These are phyloP conservation scores for Allacma fusca DNA, from an alignment of 2,888 invertebrate genomes.

Conservation along the genomic window DNA sequence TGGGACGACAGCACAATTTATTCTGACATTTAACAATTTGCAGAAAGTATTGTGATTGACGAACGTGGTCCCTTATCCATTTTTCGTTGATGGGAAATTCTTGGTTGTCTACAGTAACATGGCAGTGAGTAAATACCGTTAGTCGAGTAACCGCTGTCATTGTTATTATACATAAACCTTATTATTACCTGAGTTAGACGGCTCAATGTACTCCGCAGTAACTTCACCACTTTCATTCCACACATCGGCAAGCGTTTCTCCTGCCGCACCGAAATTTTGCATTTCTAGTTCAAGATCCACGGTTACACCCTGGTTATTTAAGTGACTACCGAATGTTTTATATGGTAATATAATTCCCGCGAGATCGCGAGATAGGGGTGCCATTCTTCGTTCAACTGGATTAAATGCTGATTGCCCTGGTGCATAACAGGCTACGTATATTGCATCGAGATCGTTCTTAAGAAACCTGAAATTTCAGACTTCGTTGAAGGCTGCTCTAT, in stretches of 20 bases:
- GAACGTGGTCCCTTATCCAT: background rate
- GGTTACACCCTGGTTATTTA: conserved; percentile 44
- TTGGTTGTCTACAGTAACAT: no score
- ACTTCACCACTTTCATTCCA: conserved; percentile 36
- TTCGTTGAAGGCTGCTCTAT: conserved; percentile 58
- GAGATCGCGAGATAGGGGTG: conserved; percentile 59
- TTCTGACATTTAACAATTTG: conserved; percentile 7
- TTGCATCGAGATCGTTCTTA: conserved; percentile 49
- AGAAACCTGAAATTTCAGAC: conserved; percentile 51
- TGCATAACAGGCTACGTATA: conserved; percentile 60
- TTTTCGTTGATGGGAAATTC: background rate
- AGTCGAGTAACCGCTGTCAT: no score
- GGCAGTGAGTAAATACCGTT: no score
- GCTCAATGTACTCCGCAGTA: conserved; percentile 26
- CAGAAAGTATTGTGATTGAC: conserved; percentile 5
- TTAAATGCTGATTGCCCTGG: conserved; percentile 61
- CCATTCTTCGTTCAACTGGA: conserved; percentile 61
- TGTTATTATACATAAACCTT: no score
- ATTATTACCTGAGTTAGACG: background rate
- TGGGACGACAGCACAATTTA: background rate
- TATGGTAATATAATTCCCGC: conserved; percentile 58
- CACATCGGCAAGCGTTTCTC: conserved; percentile 26
- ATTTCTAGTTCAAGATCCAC: background rate
- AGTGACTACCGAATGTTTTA: conserved; percentile 57
- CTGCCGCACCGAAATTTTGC: background rate